Base-by-base conservation (phyloP, 2,113 vertebrate genomes). In the Calidris pugnax region DNA sequence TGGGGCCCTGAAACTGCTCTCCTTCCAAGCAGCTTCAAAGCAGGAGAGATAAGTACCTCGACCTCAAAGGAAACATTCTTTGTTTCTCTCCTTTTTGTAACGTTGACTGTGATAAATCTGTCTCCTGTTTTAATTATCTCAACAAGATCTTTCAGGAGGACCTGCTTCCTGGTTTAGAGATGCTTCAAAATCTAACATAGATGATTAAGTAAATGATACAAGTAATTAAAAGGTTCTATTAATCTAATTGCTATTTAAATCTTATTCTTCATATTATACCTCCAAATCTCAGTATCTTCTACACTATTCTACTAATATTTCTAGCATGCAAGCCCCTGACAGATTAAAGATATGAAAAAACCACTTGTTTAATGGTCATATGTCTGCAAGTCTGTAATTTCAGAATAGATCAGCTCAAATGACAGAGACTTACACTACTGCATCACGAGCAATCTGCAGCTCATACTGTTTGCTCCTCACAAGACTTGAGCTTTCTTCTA, bases 191-290 rank as follows among this genome's bases (percentile, higher is more conserved):
- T 47, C 39, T 62, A 86, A 59, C 24, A 35, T 35, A 76, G 50
- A 90, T 75, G 55, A 81, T 95, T 67, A 83, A 82, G 22, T 75
- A 64, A 73, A 76, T 37, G 22, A 92, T 62, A 85, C 9, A 47
- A 81, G 37, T 47, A 64, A 74, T 71, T 71, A 66, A 27, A 51
- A 72, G 66, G 60, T 32, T 19, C 19, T 43, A 77, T 90, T 87
- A 64, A 86, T 80, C 62, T 85, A 69, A 95, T 85, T 85, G 83
- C 62, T 69, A 59, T 66, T 89, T 90, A 73, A 92, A 57, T 80
- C 55, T 69, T 74, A 39, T 37, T 91, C 53, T 16, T 79, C 48
- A 63, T 68, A 63, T 48, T 73, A 32, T 48, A 66, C 6, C 89
- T 12, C n/a, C 30, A 62, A 76, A 63, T 63, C 51, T 82, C 3